Base-by-base conservation (phyloP, 2,797 vertebrate species). In the Mus spretus region DNA sequence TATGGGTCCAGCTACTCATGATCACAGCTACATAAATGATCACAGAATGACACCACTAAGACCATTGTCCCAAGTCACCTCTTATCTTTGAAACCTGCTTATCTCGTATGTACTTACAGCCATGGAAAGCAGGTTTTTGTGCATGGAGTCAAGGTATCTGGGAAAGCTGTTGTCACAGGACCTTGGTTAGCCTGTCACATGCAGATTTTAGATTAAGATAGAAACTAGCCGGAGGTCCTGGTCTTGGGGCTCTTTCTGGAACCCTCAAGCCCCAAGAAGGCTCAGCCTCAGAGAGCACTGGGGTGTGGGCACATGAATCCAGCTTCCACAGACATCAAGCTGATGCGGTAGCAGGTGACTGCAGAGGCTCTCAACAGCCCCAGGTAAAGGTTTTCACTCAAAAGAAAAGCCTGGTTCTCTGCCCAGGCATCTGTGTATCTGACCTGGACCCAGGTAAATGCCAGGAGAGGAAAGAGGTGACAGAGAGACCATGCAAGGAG, bases 361-460 rank as follows among this genome's bases (percentile, higher is more conserved):
- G 13, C 50, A 47, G n/a, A 85, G 87, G 28, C 11, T 86, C 1
- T 0, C 12, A 22, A 65, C 4, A 63, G 84, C 8, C 12, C 20
- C 44, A 10, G 7, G n/a, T 12, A 34, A 20, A 55, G 40, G 44
- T 77, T 90, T 79, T 67, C 72, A 34, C n/a, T 12, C 72, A 82
- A 87, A 91, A 70, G 74, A 70, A 70, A 82, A 90, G 86, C 40
- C 53, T 22, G 4, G 1, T 17, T 77, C 77, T 75, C 70, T 75
- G 0, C n/a, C 19, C 8, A 47, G 77, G 10, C 6, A 10, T 79
- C 67, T 75, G 12, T n/a, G 50, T 90, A 20, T 31, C 34, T 67
- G 67, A 85, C 81, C 96, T 90, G 79, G 74, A 93, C 55, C 61
- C 70, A 55, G 63, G 80, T 65, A 50, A 72, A 67, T 24, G 26